Base-by-base conservation (phyloP, 2,797 vertebrate genomes). In the Sternotherus odoratus region DNA sequence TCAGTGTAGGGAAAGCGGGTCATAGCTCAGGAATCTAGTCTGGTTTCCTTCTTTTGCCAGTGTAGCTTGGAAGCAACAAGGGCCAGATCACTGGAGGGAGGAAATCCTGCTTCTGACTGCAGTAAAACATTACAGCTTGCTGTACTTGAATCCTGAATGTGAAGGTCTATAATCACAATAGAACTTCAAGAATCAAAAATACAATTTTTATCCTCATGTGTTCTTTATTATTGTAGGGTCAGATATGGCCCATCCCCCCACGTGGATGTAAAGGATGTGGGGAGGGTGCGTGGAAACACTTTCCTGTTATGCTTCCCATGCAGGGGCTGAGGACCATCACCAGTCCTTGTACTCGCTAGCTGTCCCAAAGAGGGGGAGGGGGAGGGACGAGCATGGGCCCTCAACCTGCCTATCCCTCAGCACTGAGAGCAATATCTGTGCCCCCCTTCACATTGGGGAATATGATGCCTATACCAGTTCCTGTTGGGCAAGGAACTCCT, bases 31-130 rank as follows among this genome's bases (percentile, higher is more conserved):
- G 91, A 92, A 92, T 94, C 92, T 93, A 90, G 80, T 93, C 82
- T 87, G 91, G 54, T 88, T 96, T 92, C 89, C 69, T 94, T 94
- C 86, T 95, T 96, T 93, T 82, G 94, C 96, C 83, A 88, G 43
- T 96, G 24, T 74, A 95, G 91, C 92, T 85, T 33, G 28, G 92
- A 95, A 77, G 89, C 89, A 93, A 88, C 6, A 56, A 54, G 82
- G 92, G 50, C 95, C 94, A 93, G 89, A 95, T 94, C 89, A 81
- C 21, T 56, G 81, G 85, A 95, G 82, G 84, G 81, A 96, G 91
- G 74, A 91, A 96, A 95, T 30, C 30, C 91, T 95, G 85, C 82
- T 81, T 12, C 5, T 77, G 95, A 53, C 86, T 87, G 92, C 91
- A 91, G 94, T 95, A 91, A 94, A 78, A 89, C 36, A 49, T 36